phyloP scores from a whole-genome alignment of 2,113 vertebrate species.

The Piprites chloris region DNA sequence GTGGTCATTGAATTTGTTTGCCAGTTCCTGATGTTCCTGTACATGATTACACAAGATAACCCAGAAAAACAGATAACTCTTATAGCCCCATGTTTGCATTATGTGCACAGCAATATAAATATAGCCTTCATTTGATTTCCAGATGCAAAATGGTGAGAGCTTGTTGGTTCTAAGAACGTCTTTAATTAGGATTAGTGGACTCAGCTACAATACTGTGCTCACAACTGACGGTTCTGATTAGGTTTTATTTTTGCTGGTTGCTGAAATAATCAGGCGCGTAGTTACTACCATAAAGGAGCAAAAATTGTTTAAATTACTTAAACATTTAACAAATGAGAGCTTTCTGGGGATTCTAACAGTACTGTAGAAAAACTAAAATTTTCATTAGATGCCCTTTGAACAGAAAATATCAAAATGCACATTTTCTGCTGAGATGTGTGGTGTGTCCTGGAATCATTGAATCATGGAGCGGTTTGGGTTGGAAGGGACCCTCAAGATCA shows the following conservation, averaged over 20 bases:
- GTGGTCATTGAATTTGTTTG: neutral
- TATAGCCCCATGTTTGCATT: neutral
- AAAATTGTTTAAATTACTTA: neutral
- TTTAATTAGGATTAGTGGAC: neutral
- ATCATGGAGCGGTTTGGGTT: neutral
- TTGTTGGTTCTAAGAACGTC: neutral
- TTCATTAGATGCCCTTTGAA: neutral
- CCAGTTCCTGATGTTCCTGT: neutral
- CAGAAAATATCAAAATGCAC: neutral
- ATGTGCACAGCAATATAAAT: neutral
- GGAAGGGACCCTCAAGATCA: neutral
- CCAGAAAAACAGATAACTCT: neutral
- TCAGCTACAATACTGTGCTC: neutral
- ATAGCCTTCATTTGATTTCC: neutral
- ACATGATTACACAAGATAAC: neutral
- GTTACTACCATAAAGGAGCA: neutral
- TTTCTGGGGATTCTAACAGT: neutral
- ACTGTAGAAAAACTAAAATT: neutral
- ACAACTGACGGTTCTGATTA: neutral
- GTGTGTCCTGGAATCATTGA: neutral
- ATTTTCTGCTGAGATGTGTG: neutral
- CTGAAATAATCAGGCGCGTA: neutral
- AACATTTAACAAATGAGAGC: neutral
- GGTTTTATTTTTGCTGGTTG: neutral
- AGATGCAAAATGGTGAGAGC: neutral